Base-by-base conservation (phyloP, 2,888 invertebrate genomes). In the Sympetrum striolatum region DNA sequence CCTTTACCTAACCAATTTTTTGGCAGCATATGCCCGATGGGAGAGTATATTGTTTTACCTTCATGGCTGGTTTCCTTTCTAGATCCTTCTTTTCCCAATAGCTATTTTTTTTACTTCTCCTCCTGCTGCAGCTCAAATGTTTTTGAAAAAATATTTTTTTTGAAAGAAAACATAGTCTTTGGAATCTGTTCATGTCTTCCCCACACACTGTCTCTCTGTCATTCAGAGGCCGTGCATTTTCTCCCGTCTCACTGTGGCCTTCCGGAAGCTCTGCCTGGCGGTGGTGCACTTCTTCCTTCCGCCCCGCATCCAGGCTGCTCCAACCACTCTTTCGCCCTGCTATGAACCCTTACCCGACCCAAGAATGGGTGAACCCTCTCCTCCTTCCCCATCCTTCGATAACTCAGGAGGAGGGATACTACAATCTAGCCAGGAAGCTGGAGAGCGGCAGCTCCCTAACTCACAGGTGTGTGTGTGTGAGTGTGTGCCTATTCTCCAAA, bases 251-350 rank as follows among this genome's bases (percentile, higher is more conserved):
- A 86, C 86, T 60, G 86, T 86, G 86, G 86, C 86, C 86, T 86
- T 86, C 86, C 86, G 86, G 86, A 86, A 86, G 86, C 60, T 86
- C 86, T 86, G 86, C 86, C 60, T 86, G 60, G 86, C 86, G n/a
- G 86, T 86, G 86, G 86, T 86, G 58, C 86, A 86, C 86, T 86
- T 86, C 86, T 86, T 86, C 86, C 86, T 86, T 35, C 86, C 86
- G 37, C 86, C 86, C 37, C 86, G 86, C 22, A 86, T 86, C 86
- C 86, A 86, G 86, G 86, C 86, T 37, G 35, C 86, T 86, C 86
- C 86, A 60, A 58, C 86, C 22, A 37, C 86, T 58, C 64, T 53
- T 18, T 37, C 58, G n/a, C 86, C 86, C 18, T 64, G 60, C 86
- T 86, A 86, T 60, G 86, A 86, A 86, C 86, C 86, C 60, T 39